Conservation (phyloP, 2,113 vertebrate genomes). For the Apodemus sylvaticus region DNA sequence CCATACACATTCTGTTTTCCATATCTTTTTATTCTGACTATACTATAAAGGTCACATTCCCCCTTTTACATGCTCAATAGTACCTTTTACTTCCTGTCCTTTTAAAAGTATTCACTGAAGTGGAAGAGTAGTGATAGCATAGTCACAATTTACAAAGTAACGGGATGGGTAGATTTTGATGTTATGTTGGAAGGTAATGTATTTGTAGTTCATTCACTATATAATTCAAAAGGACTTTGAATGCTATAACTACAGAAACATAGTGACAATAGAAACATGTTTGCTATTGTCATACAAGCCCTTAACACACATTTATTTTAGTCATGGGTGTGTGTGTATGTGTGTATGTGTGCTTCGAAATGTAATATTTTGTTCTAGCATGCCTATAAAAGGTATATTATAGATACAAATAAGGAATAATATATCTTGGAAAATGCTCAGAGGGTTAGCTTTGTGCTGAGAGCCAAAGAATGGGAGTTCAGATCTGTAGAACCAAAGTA, state of each 20-base stretch:
- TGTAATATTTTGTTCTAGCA: background rate
- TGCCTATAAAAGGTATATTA: background rate
- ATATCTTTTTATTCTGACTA: background rate
- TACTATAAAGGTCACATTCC: background rate
- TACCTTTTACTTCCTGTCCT: background rate
- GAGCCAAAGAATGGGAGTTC: background rate
- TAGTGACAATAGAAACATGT: background rate
- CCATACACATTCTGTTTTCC: background rate
- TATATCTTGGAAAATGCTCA: background rate
- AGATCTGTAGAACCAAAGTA: no score
- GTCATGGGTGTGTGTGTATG: background rate
- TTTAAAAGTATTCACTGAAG: background rate
- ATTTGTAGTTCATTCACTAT: background rate
- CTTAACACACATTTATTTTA: background rate
- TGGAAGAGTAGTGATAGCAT: accelerated
- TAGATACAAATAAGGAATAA: background rate
- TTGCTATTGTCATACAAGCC: background rate
- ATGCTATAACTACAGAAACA: background rate
- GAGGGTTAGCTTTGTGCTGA: background rate
- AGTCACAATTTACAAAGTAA: background rate
- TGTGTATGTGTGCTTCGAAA: background rate
- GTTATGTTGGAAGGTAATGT: background rate
- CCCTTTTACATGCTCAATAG: background rate
- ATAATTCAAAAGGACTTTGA: background rate
- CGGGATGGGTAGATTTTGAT: background rate